Evolutionary conservation across 2,797 vertebrate species (phyloP), one percentile per base, ranked within the genome.

Genomic region (Channa striata): DNA sequence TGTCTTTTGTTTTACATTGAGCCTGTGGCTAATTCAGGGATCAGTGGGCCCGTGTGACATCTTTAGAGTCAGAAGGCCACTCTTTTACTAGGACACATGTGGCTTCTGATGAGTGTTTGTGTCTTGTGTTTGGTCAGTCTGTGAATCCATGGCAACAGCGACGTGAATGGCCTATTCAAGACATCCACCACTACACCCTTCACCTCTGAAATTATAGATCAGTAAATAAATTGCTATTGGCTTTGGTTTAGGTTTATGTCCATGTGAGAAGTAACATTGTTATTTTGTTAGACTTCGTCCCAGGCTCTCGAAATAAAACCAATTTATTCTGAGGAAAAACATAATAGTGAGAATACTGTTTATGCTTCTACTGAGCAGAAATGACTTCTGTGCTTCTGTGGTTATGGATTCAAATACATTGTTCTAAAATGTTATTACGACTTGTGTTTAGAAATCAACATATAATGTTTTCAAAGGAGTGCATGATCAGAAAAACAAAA

Each of bases 91-190:
- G 80, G 78, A 82, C 81, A 91, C 87, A 90, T 88, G 85, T 84
- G 73, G 86, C 83, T 72, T 87, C 82, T 87, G 80, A 77, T 88
- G 56, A 81, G 82, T 59, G 72, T 77, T 80, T 73, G 77, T 77
- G 81, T 83, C 76, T 76, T 75, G 67, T 44, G 71, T 87, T 82
- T 83, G 82, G 61, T 83, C 13, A 1, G 52, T 30, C 77, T 62
- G 67, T 58, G 88, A 81, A 77, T 85, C 88, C 90, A 93, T 92
- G 86, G 91, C 85, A 92, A 92, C 90, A 68, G 83, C 65, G 80
- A 68, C 49, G 49, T 92, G 86, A 91, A 91, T 91, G 67, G 87
- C 72, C 87, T 67, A 85, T 88, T 89, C 80, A 85, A 64, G 62
- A 44, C n/a, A 17, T 42, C 70, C 68, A 82, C 53, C 53, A 57